A percentile compares a stretch with the other conserved stretches of the same genome.
Conservation (phyloP, 1,140 invertebrate species). For the Ooceraea biroi region DNA sequence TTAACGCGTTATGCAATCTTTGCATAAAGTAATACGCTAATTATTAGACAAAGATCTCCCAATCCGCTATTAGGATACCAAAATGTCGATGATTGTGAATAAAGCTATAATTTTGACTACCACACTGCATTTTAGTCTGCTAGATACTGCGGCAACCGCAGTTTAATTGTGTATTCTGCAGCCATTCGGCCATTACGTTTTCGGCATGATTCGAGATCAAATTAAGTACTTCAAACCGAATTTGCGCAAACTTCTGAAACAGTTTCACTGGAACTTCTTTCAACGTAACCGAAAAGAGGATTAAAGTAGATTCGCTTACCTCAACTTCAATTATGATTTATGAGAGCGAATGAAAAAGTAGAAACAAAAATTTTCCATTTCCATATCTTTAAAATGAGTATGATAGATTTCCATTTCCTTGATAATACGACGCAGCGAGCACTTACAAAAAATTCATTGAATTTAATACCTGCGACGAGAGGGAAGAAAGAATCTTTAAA, state of each 20-base stretch:
- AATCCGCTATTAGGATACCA: background rate
- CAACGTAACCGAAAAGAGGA: background rate
- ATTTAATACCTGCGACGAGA: background rate
- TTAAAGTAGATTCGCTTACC: background rate
- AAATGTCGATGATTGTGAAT: conserved; percentile 2
- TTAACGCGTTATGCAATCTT: conserved; percentile 9
- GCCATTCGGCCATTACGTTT: background rate
- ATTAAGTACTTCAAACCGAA: background rate
- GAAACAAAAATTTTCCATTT: conserved; percentile 6
- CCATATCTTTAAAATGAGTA: background rate
- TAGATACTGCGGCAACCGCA: background rate
- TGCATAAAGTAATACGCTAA: conserved; percentile 1
- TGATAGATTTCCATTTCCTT: background rate
- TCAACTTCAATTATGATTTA: conserved; percentile 8
- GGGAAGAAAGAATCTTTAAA: background rate
- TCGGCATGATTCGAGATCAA: background rate
- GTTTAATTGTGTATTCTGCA: conserved; percentile 13
- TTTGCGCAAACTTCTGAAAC: conserved; percentile 9
- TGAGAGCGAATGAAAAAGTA: background rate
- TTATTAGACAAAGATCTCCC: conserved; percentile 24
- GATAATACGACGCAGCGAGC: background rate
- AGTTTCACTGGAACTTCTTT: background rate
- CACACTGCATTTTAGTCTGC: background rate
- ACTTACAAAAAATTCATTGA: background rate
- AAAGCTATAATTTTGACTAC: background rate